phyloP scores from a whole-genome alignment of 2,797 vertebrate genomes.

The Decapterus maruadsi region DNA sequence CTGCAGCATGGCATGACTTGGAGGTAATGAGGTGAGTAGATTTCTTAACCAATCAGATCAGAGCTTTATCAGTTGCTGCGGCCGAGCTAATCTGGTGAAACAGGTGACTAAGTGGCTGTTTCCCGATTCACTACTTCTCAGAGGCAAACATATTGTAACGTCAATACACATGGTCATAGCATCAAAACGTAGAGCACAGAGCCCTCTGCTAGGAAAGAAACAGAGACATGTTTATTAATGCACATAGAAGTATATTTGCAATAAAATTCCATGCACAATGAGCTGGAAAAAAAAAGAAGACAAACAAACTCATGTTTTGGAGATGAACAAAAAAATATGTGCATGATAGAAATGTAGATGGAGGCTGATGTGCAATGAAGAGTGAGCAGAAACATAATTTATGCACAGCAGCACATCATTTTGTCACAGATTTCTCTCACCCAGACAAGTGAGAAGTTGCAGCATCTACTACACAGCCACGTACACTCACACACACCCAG shows the following conservation, averaged over 20 bases:
- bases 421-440: slow-evolving; percentile 51
- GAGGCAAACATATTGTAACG: slow-evolving; percentile 67
- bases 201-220: slow-evolving; percentile 70
- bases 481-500: slow-evolving; percentile 44
- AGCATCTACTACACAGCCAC: slow-evolving; percentile 26
- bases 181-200: slow-evolving; percentile 55
- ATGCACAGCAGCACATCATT: slow-evolving; percentile 41
- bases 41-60: slow-evolving; percentile 57
- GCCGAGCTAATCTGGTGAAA: slow-evolving; percentile 53
- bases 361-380: slow-evolving; percentile 44
- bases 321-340: slow-evolving; percentile 42
- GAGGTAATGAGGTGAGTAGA: slow-evolving; percentile 38
- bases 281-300: slow-evolving; percentile 36
- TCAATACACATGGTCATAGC: slow-evolving; percentile 60
- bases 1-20: slow-evolving; percentile 2
- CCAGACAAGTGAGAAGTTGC: slow-evolving; percentile 59
- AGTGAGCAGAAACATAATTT: slow-evolving; percentile 45
- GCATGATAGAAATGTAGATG: slow-evolving; percentile 52
- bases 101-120: slow-evolving; percentile 61
- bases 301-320: slow-evolving; percentile 41
- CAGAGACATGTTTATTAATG: slow-evolving; percentile 76
- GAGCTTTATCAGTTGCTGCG: slow-evolving; percentile 31
- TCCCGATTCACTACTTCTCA: slow-evolving; percentile 50
- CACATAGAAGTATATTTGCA: slow-evolving; percentile 60
- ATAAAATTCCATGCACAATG: slow-evolving; percentile 64